Evolutionary conservation across 2,797 vertebrate species (phyloP), one percentile per base, ranked within the genome.

Genomic region (Melanotaenia parkinsoni): DNA sequence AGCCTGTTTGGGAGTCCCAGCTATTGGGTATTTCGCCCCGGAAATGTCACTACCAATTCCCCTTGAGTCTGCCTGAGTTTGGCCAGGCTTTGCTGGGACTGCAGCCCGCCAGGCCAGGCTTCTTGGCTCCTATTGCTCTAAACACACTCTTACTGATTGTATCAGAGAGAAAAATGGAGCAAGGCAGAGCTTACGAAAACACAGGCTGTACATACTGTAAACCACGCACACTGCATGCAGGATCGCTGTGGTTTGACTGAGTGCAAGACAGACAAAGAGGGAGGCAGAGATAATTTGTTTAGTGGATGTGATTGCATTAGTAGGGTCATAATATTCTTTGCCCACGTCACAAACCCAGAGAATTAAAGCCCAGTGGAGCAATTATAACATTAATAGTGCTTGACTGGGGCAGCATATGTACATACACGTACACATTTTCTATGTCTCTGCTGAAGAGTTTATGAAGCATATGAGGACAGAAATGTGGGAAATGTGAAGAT

Each of bases 21-120:
- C 82, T 59, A 69, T 37, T 79, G 74, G 70, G 50, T 77, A 74
- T 82, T 78, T 76, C 70, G 82, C 87, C 89, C 87, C 1, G 78
- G 86, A 86, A 80, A 85, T 81, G 85, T 95, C 94, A 93, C 63
- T 89, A 82, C 76, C 84, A 90, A 93, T 93, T 80, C 64, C 71
- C 26, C 67, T 83, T 82, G 89, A 94, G 86, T 75, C 85, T 82
- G 30, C 51, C 76, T 92, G 93, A 95, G 86, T 71, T 80, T 93
- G 54, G 74, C 83, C 91, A 91, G 93, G 82, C 88, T 58, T 76
- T 72, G 62, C 28, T 26, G 53, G 79, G 78, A 66, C 72, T 60
- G 77, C 84, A 87, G 80, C 84, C 84, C 79, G 76, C 82, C 76
- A 79, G 56, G 8, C 91, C 79, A 83, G 82, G 70, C 82, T 81